Evolutionary conservation across 2,797 vertebrate genomes (phyloP), one percentile per base, ranked within the genome.

Genomic region (Clarias platycephalus): DNA sequence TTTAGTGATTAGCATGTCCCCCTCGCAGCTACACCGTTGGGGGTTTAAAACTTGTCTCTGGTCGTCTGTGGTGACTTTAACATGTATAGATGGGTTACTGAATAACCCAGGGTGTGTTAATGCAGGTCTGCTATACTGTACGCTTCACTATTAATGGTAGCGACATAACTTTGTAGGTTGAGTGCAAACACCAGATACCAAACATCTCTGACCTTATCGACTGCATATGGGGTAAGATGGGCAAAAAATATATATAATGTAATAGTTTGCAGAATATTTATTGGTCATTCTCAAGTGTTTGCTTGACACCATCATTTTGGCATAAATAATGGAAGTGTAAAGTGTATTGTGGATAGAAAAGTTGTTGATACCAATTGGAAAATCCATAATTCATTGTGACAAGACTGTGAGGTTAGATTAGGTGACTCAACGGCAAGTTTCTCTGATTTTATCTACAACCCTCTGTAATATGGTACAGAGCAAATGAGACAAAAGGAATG

Each of bases 351-450:
- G 49, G 16, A 57, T 57, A 4, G 26, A 75, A 75, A 57, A 22
- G 10, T 18, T 57, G 9, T 57, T 57, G 16, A 37, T 64, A 28
- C 12, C n/a, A 70, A 26, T 4, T 72, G 40, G 4, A 72, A 72
- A 72, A 55, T 75, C 26, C 53, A 75, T 75, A 57, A 75, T 75
- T 75, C 26, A 53, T 53, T 72, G 44, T 53, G 22, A 74, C n/a
- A 76, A 34, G 74, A 34, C 10, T 22, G 26, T 57, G 26, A 75
- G 57, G 18, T 75, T 74, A 1, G 24, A 74, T 55, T 74, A n/a
- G 71, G 44, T 18, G 44, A 28, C 12, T 44, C 20, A 13, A 71
- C 44, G 20, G 16, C 6, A 75, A 10, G 8, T 31, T 75, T 31
- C 24, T 5, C 31, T 0, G 31, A 67, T 71, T 44, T 44, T 44